Evolutionary conservation across 1,140 invertebrate species (phyloP).

Genomic region (Cryptotermes secundus): DNA sequence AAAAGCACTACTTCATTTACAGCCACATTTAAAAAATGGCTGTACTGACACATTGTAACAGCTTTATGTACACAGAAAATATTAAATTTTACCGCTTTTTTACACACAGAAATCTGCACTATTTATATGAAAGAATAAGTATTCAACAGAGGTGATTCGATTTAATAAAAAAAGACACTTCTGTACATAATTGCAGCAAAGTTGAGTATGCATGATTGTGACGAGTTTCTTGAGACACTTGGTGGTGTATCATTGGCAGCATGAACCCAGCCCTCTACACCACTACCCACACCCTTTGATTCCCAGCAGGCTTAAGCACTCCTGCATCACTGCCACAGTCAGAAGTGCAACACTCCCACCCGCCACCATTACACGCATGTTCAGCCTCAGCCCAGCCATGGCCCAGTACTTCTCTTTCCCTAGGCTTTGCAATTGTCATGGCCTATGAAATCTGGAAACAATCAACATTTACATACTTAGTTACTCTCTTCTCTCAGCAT

Average conservation of each 20-base stretch:
- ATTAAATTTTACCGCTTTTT: slow-evolving; percentile 27
- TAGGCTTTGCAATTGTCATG: slow-evolving; percentile 70
- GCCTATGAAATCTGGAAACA: slow-evolving; percentile 67
- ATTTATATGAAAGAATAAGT: slow-evolving; percentile 19
- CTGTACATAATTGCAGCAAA: slow-evolving; percentile 20
- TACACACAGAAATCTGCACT: slow-evolving; percentile 34
- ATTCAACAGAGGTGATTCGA: slow-evolving; percentile 32
- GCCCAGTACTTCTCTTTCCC: slow-evolving; percentile 15
- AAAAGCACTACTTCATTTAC: slow-evolving; percentile 33
- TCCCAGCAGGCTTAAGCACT: neutral
- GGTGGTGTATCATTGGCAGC: slow-evolving; percentile 29
- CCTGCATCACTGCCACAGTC: neutral
- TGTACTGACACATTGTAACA: slow-evolving; percentile 19
- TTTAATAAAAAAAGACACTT: slow-evolving; percentile 27
- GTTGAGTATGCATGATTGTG: slow-evolving; percentile 22
- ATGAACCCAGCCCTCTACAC: slow-evolving; percentile 25
- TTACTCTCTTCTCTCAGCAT: slow-evolving; percentile 30
- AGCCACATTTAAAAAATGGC: slow-evolving; percentile 20
- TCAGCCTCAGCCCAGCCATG: neutral
- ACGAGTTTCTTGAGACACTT: slow-evolving; percentile 25
- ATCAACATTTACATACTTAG: neutral
- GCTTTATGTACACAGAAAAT: slow-evolving; percentile 34
- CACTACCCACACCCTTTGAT: slow-evolving; percentile 28
- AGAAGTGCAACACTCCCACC: neutral
- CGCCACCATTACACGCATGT: too few species aligned